Percentiles rank a stretch among this genome's conserved stretches.
Evolutionary conservation across 30 jellyfish, hydroid and myxozoan species (phyloP).

Genomic region (Hydractinia symbiolongicarpus): DNA sequence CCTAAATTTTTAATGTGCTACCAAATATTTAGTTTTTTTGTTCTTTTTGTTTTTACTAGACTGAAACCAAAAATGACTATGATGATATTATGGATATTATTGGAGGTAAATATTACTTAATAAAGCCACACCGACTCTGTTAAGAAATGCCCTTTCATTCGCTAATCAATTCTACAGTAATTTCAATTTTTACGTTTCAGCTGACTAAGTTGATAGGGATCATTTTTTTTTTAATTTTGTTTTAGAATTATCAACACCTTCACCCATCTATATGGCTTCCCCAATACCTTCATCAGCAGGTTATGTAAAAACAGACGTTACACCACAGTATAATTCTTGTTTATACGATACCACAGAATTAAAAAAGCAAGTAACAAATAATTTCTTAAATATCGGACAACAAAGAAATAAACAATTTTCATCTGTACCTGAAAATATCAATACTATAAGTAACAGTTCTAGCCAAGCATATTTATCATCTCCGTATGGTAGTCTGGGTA

Average conservation of each 20-base stretch:
- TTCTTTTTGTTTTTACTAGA: too few species aligned
- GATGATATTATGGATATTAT: conserved; percentile 79
- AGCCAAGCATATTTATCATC: neutral
- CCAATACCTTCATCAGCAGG: neutral
- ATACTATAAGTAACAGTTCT: neutral
- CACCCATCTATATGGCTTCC: neutral
- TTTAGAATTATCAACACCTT: conserved; percentile 7
- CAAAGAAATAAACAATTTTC: neutral
- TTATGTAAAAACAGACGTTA: neutral
- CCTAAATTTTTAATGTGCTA: too few species aligned
- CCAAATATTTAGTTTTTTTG: too few species aligned
- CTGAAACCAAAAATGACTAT: neutral
- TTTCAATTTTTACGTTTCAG: neutral
- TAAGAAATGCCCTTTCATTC: neutral
- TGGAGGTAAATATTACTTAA: conserved; percentile 55
- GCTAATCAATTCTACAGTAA: neutral
- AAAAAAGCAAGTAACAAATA: neutral
- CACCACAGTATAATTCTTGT: conserved; percentile 5
- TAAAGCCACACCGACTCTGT: neutral
- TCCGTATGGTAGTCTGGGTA: conserved; percentile 16
- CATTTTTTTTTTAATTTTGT: neutral
- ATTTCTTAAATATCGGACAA: neutral
- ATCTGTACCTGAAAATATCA: conserved; percentile 14
- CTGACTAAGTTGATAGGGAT: neutral
- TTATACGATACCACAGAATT: neutral